A percentile compares a stretch with the other conserved stretches of the same genome.
These are phyloP conservation scores for Acanthoscelides obtectus DNA, from an alignment of 2,888 invertebrate genomes.

Conservation along the genomic window DNA sequence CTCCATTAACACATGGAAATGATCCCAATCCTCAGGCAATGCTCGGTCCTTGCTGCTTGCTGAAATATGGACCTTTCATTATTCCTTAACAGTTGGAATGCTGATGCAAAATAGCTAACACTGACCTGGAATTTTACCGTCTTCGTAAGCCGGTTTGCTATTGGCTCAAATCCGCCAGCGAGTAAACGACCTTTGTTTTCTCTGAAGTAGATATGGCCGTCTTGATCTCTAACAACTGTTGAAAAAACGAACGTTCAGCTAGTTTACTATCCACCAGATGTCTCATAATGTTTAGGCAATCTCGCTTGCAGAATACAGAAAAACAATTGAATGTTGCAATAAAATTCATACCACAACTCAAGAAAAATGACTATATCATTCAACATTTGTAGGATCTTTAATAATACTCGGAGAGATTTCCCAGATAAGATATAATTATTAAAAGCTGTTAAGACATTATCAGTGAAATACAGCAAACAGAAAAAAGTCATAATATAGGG, in stretches of 20 bases:
- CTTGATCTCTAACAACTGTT: conserved; percentile 77
- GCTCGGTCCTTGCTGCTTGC: conserved; percentile 60
- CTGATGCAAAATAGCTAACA: not conserved
- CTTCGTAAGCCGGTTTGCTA: conserved; percentile 85
- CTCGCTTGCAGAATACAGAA: conserved; percentile 1
- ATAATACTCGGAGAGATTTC: too few species aligned
- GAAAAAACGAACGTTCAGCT: conserved; percentile 5
- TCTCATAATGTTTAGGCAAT: too few species aligned
- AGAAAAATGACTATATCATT: too few species aligned
- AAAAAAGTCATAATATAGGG: too few species aligned
- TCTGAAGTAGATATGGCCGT: conserved; percentile 81
- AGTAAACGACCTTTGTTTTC: conserved; percentile 80
- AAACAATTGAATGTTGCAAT: not conserved
- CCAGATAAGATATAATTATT: too few species aligned
- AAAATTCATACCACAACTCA: not conserved
- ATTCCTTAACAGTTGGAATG: not conserved
- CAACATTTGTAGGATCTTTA: too few species aligned
- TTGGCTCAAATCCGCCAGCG: conserved; percentile 88
- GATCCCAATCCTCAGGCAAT: conserved; percentile 92
- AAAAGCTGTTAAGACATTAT: too few species aligned
- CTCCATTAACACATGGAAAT: conserved; percentile 85
- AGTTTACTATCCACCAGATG: not conserved
- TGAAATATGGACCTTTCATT: conserved; percentile 30
- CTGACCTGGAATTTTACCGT: conserved; percentile 60
- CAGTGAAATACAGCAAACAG: too few species aligned